phyloP scores from a whole-genome alignment of 2,797 vertebrate species.

The Carcharodon carcharias region DNA sequence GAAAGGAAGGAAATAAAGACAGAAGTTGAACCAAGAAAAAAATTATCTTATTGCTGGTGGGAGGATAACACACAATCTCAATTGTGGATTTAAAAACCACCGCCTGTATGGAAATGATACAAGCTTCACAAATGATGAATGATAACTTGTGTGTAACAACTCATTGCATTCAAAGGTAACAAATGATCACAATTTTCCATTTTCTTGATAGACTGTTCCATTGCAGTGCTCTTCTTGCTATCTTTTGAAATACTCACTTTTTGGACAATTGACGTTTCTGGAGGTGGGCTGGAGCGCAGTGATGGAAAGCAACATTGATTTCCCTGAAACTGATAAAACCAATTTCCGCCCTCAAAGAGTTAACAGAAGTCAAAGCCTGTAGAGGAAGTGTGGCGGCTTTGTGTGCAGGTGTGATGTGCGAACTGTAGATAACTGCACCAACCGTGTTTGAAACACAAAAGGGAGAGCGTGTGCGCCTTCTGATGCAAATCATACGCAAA shows the following conservation, averaged over 20 bases:
- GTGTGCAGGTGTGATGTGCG: conserved; percentile 4
- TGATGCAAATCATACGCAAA: conserved; percentile 34
- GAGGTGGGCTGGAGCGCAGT: not conserved
- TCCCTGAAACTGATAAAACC: not conserved
- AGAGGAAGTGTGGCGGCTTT: conserved; percentile 18
- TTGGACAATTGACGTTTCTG: conserved; percentile 14
- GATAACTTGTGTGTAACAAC: not conserved
- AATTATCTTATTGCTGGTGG: not conserved
- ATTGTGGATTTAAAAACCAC: not conserved
- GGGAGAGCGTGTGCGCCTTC: not conserved
- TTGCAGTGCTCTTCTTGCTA: not conserved
- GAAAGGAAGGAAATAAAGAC: not conserved
- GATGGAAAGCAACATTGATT: not conserved
- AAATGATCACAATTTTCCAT: not conserved
- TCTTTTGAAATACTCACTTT: not conserved
- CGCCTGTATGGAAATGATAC: not conserved
- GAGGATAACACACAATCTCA: not conserved
- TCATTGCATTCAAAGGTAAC: not conserved
- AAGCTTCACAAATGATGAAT: not conserved
- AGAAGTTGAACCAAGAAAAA: not conserved
- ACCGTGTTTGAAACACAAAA: not conserved
- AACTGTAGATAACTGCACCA: conserved; percentile 14
- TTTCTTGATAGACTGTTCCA: not conserved
- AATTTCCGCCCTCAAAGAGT: not conserved
- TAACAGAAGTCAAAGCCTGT: not conserved